A percentile compares a stretch with the other conserved stretches of the same genome.
These are phyloP conservation scores for Pelosia muscerda DNA, from an alignment of 2,888 invertebrate species.

Conservation along the genomic window DNA sequence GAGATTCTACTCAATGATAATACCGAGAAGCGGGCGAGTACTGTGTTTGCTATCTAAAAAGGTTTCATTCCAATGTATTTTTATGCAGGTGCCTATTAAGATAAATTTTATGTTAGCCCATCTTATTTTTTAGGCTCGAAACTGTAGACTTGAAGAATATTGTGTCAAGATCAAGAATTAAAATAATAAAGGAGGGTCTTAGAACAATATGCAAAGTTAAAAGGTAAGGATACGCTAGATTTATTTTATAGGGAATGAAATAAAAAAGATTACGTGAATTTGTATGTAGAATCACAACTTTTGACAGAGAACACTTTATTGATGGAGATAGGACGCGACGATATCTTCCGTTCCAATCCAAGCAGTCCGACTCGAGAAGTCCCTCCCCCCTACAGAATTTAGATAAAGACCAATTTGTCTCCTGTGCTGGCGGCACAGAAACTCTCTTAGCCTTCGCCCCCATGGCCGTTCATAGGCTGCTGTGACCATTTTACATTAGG, in stretches of 20 bases:
- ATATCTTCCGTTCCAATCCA: too few species aligned
- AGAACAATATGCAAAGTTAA: slow-evolving; percentile 17
- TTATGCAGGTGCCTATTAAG: slow-evolving; percentile 61
- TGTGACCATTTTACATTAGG: too few species aligned
- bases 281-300: too few species aligned
- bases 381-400: too few species aligned
- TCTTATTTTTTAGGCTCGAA: slow-evolving; percentile 47
- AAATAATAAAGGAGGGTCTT: slow-evolving; percentile 18
- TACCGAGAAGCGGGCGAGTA: slow-evolving; percentile 46
- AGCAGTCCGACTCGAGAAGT: too few species aligned
- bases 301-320: too few species aligned
- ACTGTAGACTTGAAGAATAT: slow-evolving; percentile 36
- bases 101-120: slow-evolving; percentile 56
- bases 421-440: too few species aligned
- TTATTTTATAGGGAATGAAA: not conserved
- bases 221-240: not conserved
- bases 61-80: slow-evolving; percentile 58
- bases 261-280: slow-evolving; percentile 4
- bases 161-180: slow-evolving; percentile 34
- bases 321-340: too few species aligned
- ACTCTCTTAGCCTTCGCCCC: too few species aligned
- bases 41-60: slow-evolving; percentile 57
- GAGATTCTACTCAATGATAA: slow-evolving; percentile 53
- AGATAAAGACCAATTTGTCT: too few species aligned
- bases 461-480: too few species aligned